A percentile compares a stretch with the other conserved stretches of the same genome.
These are phyloP conservation scores for Microchrysa polita DNA, from an alignment of 2,888 invertebrate genomes.

Conservation along the genomic window DNA sequence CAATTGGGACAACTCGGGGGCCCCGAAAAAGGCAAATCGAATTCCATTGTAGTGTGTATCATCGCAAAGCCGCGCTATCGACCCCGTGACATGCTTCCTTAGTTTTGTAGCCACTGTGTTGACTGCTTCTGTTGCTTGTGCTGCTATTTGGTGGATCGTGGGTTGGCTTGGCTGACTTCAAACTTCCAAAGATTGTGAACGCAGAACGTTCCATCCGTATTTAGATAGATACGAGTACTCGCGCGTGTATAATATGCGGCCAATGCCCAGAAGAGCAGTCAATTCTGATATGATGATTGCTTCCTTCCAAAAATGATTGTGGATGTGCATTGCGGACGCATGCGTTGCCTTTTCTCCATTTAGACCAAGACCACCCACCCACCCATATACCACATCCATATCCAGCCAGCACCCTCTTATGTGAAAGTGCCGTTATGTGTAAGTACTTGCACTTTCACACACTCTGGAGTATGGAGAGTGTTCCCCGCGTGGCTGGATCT, in stretches of 20 bases:
- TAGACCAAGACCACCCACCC: not conserved
- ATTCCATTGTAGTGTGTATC: not conserved
- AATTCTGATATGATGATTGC: too few relatives aligned
- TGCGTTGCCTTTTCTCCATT: not conserved
- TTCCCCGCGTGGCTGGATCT: too few relatives aligned
- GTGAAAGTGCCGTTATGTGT: slow-evolving; percentile 4
- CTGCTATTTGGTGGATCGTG: not conserved
- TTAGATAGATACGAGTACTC: too few relatives aligned
- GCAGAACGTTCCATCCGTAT: too few relatives aligned
- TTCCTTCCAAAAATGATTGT: not conserved
- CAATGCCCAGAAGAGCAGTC: too few relatives aligned
- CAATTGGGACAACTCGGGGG: not conserved
- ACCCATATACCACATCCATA: too few relatives aligned
- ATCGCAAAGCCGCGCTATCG: not conserved
- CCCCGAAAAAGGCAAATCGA: not conserved
- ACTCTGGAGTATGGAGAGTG: too few relatives aligned
- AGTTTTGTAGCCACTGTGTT: slow-evolving; percentile 9
- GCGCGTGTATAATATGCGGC: too few relatives aligned
- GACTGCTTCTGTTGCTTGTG: not conserved
- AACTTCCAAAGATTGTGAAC: too few relatives aligned
- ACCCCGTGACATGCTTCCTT: slow-evolving; percentile 2
- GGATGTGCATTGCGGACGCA: not conserved
- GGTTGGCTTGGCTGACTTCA: too few relatives aligned
- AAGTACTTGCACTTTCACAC: slow-evolving; percentile 2
- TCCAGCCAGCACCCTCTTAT: slow-evolving; percentile 13